A percentile compares a stretch with the other conserved stretches of the same genome.
phyloP scores from a whole-genome alignment of 23 tunicate species.

The Phallusia fumigata region DNA sequence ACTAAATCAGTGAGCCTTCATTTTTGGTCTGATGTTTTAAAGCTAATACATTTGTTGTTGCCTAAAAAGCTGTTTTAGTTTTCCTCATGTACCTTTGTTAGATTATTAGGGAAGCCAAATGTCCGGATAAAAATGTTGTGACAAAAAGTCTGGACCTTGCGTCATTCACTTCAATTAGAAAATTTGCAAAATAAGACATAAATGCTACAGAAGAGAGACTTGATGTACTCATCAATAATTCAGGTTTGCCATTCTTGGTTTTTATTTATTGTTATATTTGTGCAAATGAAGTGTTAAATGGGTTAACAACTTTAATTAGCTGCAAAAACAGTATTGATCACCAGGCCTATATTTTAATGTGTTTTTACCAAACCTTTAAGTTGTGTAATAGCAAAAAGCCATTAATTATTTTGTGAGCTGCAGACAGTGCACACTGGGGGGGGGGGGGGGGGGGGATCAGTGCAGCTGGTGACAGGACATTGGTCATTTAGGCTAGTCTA shows the following conservation, averaged over 20 bases:
- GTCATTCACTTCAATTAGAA: constrained; percentile 38
- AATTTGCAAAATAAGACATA: constrained; percentile 45
- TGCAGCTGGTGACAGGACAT: too few relatives aligned
- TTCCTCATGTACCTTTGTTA: not conserved
- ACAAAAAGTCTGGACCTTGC: constrained; percentile 42
- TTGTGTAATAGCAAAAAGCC: too few relatives aligned
- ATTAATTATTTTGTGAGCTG: too few relatives aligned
- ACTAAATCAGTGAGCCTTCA: not conserved
- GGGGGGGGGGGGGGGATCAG: too few relatives aligned
- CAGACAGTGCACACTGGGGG: too few relatives aligned
- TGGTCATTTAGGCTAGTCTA: too few relatives aligned
- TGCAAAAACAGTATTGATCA: too few relatives aligned
- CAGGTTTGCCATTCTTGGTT: constrained; percentile 20
- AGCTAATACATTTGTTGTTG: too few relatives aligned
- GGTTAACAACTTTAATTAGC: too few relatives aligned
- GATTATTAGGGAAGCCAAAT: constrained; percentile 6
- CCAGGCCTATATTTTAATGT: too few relatives aligned
- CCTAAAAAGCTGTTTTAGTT: not conserved
- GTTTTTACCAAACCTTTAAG: too few relatives aligned
- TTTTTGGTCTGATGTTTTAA: not conserved
- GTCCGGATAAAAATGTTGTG: constrained; percentile 8
- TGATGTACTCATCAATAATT: constrained; percentile 55
- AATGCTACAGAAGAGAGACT: constrained; percentile 36
- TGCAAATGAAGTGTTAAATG: not conserved
- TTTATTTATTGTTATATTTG: not conserved